Evolutionary conservation across 2,797 vertebrate species (phyloP), one percentile per base, ranked within the genome.

Genomic region (Hypotaenidia philippensis): DNA sequence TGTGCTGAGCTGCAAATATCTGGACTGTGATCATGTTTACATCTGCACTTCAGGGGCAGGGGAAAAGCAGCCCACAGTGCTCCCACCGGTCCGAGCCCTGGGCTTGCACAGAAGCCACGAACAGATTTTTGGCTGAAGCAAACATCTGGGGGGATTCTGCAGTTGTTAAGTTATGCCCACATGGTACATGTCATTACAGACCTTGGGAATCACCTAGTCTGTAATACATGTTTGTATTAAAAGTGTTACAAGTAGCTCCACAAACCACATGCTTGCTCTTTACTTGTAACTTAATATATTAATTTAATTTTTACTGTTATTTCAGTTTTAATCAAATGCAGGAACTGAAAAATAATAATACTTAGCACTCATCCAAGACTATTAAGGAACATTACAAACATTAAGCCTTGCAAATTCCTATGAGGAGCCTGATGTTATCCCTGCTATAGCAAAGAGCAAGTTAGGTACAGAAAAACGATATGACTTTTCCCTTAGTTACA

Each of bases 281-380:
- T 94, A 70, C 83, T 89, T 93, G 94, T 94, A 96, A 96, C 77
- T 93, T 93, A 94, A 94, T 95, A 94, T 80, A 95, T 92, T 94
- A 91, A 91, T 96, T 94, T 92, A 84, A 83, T 94, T 93, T 94
- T 95, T 94, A 96, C 86, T 82, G 93, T 89, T 93, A 93, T 90
- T 93, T 89, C 92, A 94, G 45, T 94, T 94, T 93, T 96, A 97
- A 96, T 96, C 92, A 96, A 94, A 89, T 92, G 87, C 90, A 94
- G 90, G 50, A 80, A 94, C 83, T 94, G 85, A 89, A 94, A 93
- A 96, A 94, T 94, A 93, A 89, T 95, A 95, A 94, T 89, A 77
- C 83, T 95, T 94, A 94, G 61, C 94, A 95, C 95, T 91, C 89
- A 84, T 93, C 94, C 77, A 90, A 89, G 77, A 36, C 83, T 87